Percentiles rank a stretch among this genome's conserved stretches.
These are phyloP conservation scores for Aegypius monachus DNA, from an alignment of 2,113 vertebrate species.

Conservation along the genomic window DNA sequence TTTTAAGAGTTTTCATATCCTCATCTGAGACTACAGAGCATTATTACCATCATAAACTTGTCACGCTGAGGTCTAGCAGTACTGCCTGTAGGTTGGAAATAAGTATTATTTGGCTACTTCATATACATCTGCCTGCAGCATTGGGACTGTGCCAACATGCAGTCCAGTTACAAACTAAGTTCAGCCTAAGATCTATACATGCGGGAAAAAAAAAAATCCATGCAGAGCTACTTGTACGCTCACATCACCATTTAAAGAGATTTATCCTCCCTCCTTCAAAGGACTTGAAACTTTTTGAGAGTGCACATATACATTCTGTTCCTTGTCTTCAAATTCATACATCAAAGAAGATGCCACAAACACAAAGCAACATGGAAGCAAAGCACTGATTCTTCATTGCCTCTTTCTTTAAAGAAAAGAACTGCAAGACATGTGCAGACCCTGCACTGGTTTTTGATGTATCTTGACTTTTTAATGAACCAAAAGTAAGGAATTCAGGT, in stretches of 20 bases:
- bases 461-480: not conserved
- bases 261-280: not conserved
- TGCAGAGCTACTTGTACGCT: not conserved
- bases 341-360: not conserved
- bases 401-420: not conserved
- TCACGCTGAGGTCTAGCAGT: not conserved
- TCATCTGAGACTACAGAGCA: not conserved
- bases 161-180: not conserved
- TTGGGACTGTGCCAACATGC: slow-evolving; percentile 41
- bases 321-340: not conserved
- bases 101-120: not conserved
- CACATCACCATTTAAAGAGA: slow-evolving; percentile 37
- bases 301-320: not conserved
- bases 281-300: not conserved
- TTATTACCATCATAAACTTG: not conserved
- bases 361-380: not conserved
- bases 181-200: not conserved
- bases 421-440: not conserved
- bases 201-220: not conserved
- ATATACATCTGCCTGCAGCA: slow-evolving; percentile 34
- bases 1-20: not conserved
- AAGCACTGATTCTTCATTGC: not conserved
- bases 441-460: not conserved
- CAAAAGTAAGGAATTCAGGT: not conserved
- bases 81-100: not conserved